Conservation (phyloP, 1,140 invertebrate genomes). For the Cylas formicarius region DNA sequence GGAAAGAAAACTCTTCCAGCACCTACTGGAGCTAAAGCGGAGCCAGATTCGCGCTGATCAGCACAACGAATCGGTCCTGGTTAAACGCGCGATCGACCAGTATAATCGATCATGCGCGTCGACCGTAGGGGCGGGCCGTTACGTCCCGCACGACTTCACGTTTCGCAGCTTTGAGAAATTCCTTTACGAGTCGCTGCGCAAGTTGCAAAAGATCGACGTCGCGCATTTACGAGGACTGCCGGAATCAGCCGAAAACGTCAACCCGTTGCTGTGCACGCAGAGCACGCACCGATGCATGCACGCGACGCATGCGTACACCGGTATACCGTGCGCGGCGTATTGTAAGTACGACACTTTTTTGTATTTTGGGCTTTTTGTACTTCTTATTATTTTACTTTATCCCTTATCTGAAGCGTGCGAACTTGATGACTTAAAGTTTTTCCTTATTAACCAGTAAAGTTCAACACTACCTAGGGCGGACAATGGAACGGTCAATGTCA, state of each 20-base stretch:
- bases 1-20: constrained; percentile 89
- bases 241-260: constrained; percentile 45
- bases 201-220: constrained; percentile 62
- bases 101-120: constrained; percentile 70
- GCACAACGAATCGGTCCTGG: constrained; percentile 81
- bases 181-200: constrained; percentile 78
- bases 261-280: constrained; percentile 66
- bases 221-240: constrained; percentile 57
- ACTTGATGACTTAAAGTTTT: not conserved
- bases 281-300: constrained; percentile 82
- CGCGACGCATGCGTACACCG: constrained; percentile 83
- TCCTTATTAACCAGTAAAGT: too few species aligned
- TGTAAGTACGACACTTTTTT: constrained; percentile 53
- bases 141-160: constrained; percentile 63
- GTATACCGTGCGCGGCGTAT: constrained; percentile 75
- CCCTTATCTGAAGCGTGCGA: too few species aligned
- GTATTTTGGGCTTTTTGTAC: not conserved
- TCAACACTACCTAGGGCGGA: too few species aligned
- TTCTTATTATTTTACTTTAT: too few species aligned
- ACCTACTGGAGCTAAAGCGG: constrained; percentile 85
- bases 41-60: constrained; percentile 84
- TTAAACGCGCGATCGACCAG: constrained; percentile 75
- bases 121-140: constrained; percentile 60
- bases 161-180: constrained; percentile 88
- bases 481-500: too few species aligned